Evolutionary conservation across 2,113 vertebrate species (phyloP), one percentile per base, ranked within the genome.

Genomic region (Ranitomeya imitator): DNA sequence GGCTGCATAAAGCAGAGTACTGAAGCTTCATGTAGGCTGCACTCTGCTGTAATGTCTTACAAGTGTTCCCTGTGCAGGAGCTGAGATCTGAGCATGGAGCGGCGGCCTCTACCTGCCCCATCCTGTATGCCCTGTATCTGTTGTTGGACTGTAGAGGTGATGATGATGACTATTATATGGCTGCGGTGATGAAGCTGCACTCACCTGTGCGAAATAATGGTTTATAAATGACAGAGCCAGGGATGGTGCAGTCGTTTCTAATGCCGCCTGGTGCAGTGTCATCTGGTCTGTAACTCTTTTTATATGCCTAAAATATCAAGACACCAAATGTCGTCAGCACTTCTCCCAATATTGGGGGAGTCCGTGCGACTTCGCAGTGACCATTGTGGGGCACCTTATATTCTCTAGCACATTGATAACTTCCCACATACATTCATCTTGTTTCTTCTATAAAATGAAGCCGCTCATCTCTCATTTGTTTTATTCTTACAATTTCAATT

Each of bases 61-160:
- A 79, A 79, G 74, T 73, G 69, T 79, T 52, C 52, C 21, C 45
- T 78, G 74, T 52, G 76, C 10, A 54, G 51, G 77, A 26, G 76
- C 3, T 3, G 18, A 54, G 51, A 52, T 52, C 10, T 14, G 51
- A 54, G 9, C 23, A 13, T 1, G 11, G 19, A 67, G 63, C 10
- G 63, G 63, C n/a, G 11, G 65, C 65, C 5, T 69, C 65, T 26
- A 26, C 23, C n/a, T 12, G 26, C 69, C 14, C 23, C 69, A 16
- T 71, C 26, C 13, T 26, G 14, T n/a, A 65, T 9, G 21, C 21
- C 18, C 8, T 57, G 12, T 6, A 3, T 9, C 55, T 11, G 12
- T 57, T 57, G 55, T 9, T 57, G 55, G 5, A 13, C 55, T 11
- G 55, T 57, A 57, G 12, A 57, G 9, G 26, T 31, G 26, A 13